Conservation (phyloP, 2,113 vertebrate genomes). For the Stercorarius parasiticus region DNA sequence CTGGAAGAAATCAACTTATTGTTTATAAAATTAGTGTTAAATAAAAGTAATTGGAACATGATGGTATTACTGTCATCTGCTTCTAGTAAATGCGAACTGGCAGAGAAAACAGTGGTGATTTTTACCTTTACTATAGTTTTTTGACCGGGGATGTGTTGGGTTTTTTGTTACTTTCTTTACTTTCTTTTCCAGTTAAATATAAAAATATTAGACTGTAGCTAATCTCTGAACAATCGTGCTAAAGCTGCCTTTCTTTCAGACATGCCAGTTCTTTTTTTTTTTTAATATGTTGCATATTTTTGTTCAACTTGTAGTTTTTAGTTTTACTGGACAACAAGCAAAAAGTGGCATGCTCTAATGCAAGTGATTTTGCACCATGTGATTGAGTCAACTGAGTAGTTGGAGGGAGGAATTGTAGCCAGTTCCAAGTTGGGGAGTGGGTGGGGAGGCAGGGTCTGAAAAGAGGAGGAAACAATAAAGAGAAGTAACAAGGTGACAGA, state of each 20-base stretch:
- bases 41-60: not conserved
- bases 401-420: not conserved
- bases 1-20: not conserved
- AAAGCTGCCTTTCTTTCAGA: not conserved
- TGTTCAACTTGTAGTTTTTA: not conserved
- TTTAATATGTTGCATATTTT: not conserved
- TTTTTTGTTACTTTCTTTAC: not conserved
- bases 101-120: not conserved
- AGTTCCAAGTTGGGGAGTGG: rapidly evolving
- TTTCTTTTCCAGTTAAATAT: not conserved
- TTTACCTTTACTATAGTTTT: not conserved
- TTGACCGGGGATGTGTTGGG: rapidly evolving
- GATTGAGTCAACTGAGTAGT: not conserved
- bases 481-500: not conserved
- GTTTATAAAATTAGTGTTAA: not conserved
- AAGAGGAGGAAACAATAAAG: not conserved
- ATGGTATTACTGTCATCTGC: not conserved
- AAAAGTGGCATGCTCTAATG: not conserved
- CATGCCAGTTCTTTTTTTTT: not conserved
- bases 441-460: not conserved
- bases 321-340: not conserved
- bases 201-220: not conserved
- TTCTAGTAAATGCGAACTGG: not conserved
- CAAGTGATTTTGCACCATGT: not conserved
- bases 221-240: not conserved